These are phyloP conservation scores for Toxotes chatareus DNA, from an alignment of 2,113 vertebrate species.

Conservation along the genomic window DNA sequence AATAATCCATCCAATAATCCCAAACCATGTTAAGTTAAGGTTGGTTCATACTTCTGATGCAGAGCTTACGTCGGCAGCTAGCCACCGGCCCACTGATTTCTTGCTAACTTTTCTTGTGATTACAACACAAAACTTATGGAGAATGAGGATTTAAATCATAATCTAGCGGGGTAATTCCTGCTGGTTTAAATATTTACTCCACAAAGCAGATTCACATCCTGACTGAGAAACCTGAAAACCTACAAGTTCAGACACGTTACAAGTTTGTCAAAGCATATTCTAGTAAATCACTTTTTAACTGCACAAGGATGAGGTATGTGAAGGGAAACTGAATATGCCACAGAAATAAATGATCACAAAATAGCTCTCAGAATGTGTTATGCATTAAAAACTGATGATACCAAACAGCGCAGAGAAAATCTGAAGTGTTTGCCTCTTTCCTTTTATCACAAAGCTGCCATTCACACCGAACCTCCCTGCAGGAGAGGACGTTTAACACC, in stretches of 20 bases:
- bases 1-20: conserved; percentile 14
- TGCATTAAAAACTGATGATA: not conserved
- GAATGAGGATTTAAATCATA: not conserved
- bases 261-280: not conserved
- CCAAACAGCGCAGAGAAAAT: not conserved
- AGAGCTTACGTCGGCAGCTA: not conserved
- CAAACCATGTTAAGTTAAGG: not conserved
- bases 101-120: not conserved
- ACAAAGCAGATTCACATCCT: not conserved
- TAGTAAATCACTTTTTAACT: not conserved
- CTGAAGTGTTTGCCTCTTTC: not conserved
- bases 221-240: not conserved
- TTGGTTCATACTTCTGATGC: too few relatives aligned
- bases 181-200: not conserved
- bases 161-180: not conserved
- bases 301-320: not conserved
- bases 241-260: not conserved
- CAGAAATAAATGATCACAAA: not conserved
- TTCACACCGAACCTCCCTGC: not conserved
- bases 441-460: not conserved
- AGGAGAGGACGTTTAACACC: not conserved
- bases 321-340: not conserved
- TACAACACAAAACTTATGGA: too few relatives aligned
- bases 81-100: not conserved
- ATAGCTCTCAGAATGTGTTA: not conserved